Percentiles rank a stretch among this genome's conserved stretches.
These are phyloP conservation scores for Cynodonichthys magdalenae DNA, from an alignment of 2,797 vertebrate species.

Conservation along the genomic window DNA sequence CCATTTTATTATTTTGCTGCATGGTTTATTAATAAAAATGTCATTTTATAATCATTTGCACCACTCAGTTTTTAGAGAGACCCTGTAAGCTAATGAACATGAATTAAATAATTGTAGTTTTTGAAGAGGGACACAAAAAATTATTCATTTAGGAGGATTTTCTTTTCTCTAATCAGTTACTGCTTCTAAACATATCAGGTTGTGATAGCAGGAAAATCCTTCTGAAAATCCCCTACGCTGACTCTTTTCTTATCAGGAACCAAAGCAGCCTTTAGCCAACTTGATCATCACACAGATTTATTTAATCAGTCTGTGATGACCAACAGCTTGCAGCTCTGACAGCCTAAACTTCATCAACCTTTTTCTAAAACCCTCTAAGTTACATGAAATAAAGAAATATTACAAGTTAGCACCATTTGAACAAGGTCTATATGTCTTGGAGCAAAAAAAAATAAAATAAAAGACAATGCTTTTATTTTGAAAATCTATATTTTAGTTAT, in stretches of 20 bases:
- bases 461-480: conserved; percentile 8
- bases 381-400: conserved; percentile 1
- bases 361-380: conserved; percentile 24
- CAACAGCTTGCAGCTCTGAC: conserved; percentile 6
- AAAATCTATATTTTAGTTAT: not conserved
- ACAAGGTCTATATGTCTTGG: not conserved
- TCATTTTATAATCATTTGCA: too few relatives aligned
- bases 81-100: too few relatives aligned
- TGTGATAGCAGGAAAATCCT: not conserved
- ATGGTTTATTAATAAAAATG: too few relatives aligned
- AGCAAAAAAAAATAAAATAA: not conserved
- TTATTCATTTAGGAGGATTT: too few relatives aligned
- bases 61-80: too few relatives aligned
- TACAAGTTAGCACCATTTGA: conserved; percentile 14
- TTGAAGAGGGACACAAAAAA: too few relatives aligned
- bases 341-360: conserved; percentile 27
- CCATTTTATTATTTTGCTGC: too few relatives aligned
- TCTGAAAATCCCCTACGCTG: conserved; percentile 26
- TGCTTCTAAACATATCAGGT: too few relatives aligned
- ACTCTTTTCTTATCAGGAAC: conserved; percentile 21
- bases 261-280: conserved; percentile 17
- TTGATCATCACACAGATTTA: conserved; percentile 18
- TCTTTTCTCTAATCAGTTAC: too few relatives aligned
- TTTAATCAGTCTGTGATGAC: conserved; percentile 1
- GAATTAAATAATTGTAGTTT: too few relatives aligned